Base-by-base conservation (phyloP, 1,140 invertebrate species). In the Drosophila watanabei region DNA sequence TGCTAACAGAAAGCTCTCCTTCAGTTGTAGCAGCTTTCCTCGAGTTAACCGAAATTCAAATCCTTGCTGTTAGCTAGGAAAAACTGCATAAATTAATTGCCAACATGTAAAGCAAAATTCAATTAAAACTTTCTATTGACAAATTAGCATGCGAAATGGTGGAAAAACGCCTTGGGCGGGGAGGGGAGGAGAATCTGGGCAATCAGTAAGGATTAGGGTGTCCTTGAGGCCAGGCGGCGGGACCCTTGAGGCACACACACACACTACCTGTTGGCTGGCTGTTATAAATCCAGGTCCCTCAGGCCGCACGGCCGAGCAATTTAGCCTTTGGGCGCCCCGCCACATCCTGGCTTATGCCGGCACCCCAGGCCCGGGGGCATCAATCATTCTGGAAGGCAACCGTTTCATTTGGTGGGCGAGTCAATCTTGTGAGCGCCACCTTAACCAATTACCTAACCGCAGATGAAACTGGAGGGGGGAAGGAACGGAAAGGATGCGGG, bases 401-500 rank as follows among this genome's bases (percentile, higher is more conserved):
- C 85, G 79, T 89, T 89, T 78, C 80, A 80, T 78, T 87, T 84
- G 76, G 79, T 66, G 68, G 59, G 72, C 72, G 59, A 75, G 71
- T 79, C 75, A 77, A 77, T 77, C 75, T 77, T 66, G 48, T 57
- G 62, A 77, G 75, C 75, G 62, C 58, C 75, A 79, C 65, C 75
- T 79, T 61, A 79, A 79, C 75, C 75, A 79, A 79, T 79, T 79
- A 79, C 75, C 75, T 56, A 57, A 61, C 63, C 75, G 64, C 62
- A 60, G 62, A 59, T 59, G 56, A 77, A 57, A 24, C 24, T 28
- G 37, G 14, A 28, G 35, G 14, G 35, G 35, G 16, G 1, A 3
- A 24, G 24, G 24, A 24, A 24, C 24, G 49, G 13, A 43, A 37
- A 13, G 46, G 45, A 39, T 24, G 28, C 9, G 30, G 64, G 18